Base-by-base conservation (phyloP, 2,888 invertebrate species). In the Mellilla xanthometata region DNA sequence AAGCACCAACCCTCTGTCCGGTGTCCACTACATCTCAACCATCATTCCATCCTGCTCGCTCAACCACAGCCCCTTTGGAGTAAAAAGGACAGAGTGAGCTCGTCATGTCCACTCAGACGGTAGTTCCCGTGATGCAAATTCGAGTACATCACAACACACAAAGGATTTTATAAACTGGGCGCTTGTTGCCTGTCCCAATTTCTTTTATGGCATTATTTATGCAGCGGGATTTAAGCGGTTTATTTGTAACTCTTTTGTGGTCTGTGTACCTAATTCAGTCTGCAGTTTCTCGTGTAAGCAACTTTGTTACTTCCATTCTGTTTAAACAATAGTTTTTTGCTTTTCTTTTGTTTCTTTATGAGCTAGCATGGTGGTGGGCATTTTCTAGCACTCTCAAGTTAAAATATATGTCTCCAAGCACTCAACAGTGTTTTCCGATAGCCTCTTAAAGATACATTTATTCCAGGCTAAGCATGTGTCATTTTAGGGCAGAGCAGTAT, bases 41-140 rank as follows among this genome's bases (percentile, higher is more conserved):
- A 15, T 31, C 26, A 43, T 22, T 23, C 29, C 41, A 45, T 49
- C 47, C 29, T 45, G 33, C 49, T 58, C 39, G 26, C 39, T 49
- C 49, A 33, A 39, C 41, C 27, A 32, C 27, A 39, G 12, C 33
- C 45, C 33, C 26, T 12, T 10, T 28, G 34, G 41, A 53, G 43
- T 30, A 49, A 50, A 53, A 55, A 52, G 48, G 55, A 53, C 46
- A 46, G 46, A 52, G 22, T 32, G 38, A 48, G 29, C 38, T 38
- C 30, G 38, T 40, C 47, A 33, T 29, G 38, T 48, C 39, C 40
- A 44, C 35, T 52, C 44, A n/a, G n/a, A n/a, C n/a, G n/a, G n/a
- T n/a, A n/a, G n/a, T n/a, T n/a, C 43, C 55, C 43, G 53, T 49
- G 57, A 65, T 71, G 66, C 64, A 68, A 70, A 70, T 68, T 65